These are phyloP conservation scores for Catostomus latipinnis DNA, from an alignment of 2,797 vertebrate species.

Conservation along the genomic window DNA sequence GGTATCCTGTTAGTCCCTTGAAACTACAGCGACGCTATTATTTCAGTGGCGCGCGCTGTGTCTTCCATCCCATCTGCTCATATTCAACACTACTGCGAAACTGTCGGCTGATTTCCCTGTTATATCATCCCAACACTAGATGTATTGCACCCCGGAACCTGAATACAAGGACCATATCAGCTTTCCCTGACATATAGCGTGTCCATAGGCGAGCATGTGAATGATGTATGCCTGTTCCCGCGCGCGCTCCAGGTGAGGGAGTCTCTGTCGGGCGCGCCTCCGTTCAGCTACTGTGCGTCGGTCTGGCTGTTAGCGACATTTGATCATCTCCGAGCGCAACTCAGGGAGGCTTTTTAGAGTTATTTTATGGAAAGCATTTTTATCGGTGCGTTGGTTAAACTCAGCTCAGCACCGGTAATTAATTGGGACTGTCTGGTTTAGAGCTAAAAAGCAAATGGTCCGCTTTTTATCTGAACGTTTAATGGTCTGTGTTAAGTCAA, in stretches of 20 bases:
- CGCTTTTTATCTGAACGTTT: neutral
- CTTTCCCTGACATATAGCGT: constrained; percentile 69
- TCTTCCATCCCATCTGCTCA: constrained; percentile 29
- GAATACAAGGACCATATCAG: constrained; percentile 71
- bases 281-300: constrained; percentile 31
- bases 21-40: neutral
- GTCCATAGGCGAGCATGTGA: constrained; percentile 71
- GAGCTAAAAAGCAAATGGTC: neutral
- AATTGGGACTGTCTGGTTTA: neutral
- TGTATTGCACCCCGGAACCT: constrained; percentile 72
- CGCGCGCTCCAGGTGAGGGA: constrained; percentile 61
- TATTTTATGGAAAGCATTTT: constrained; percentile 33
- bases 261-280: constrained; percentile 14
- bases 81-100: constrained; percentile 25
- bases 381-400: constrained; percentile 18
- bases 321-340: constrained; percentile 46
- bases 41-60: constrained; percentile 7
- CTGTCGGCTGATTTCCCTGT: constrained; percentile 52
- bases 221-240: constrained; percentile 73
- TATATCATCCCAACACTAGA: constrained; percentile 71
- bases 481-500: neutral
- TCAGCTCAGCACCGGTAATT: constrained; percentile 4
- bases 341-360: constrained; percentile 16
- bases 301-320: constrained; percentile 42
- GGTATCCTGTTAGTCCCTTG: neutral